Conservation (phyloP, 1,140 invertebrate species). For the Drosophila tristis region DNA sequence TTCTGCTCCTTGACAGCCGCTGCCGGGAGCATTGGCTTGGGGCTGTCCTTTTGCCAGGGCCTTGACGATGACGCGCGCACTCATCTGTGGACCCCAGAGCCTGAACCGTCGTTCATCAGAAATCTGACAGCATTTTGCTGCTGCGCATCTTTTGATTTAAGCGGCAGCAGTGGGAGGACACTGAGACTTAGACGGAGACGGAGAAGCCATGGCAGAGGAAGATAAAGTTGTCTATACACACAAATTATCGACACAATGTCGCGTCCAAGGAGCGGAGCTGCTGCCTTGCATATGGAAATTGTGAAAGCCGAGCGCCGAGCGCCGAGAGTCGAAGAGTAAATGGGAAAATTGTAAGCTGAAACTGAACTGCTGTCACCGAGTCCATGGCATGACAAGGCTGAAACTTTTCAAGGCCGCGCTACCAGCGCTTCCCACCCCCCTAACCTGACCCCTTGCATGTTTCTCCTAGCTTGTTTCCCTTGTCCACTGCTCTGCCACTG, state of each 20-base stretch:
- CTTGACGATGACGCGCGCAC: constrained; percentile 60
- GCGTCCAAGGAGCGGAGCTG: neutral
- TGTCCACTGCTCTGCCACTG: constrained; percentile 44
- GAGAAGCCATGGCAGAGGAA: neutral
- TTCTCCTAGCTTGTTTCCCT: constrained; percentile 12
- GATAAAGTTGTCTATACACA: constrained; percentile 57
- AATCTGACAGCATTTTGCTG: constrained; percentile 44
- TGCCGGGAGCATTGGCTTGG: neutral
- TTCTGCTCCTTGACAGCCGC: constrained; percentile 29
- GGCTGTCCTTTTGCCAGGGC: constrained; percentile 36
- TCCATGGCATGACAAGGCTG: constrained; percentile 45
- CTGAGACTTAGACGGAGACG: too few relatives aligned
- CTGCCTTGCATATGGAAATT: constrained; percentile 52
- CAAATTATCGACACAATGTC: constrained; percentile 76
- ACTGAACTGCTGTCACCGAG: constrained; percentile 32
- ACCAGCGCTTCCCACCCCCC: constrained; percentile 3
- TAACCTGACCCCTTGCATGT: neutral
- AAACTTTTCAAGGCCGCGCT: constrained; percentile 58
- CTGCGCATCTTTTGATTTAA: constrained; percentile 64
- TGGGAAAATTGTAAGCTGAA: constrained; percentile 47
- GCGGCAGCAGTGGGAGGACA: neutral
- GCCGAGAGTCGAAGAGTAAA: neutral
- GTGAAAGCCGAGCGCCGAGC: constrained; percentile 1
- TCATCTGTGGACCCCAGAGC: constrained; percentile 1
- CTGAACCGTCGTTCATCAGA: constrained; percentile 30